Percentiles rank a stretch among this genome's conserved stretches.
Evolutionary conservation across 2,888 invertebrate genomes (phyloP).

Genomic region (Athalia cordata): DNA sequence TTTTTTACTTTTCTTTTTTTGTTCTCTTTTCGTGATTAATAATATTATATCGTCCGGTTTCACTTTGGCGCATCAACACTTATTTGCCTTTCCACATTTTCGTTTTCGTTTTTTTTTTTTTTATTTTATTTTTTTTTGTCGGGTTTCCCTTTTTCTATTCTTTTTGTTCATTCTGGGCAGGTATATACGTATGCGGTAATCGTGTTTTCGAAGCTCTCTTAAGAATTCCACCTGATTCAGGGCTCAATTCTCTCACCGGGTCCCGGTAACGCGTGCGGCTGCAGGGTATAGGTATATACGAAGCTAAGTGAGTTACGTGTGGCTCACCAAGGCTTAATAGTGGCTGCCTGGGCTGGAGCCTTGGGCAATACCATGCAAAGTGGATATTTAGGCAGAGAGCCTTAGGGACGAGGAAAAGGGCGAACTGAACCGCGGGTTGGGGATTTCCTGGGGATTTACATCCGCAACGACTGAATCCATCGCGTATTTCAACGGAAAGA

Average conservation of each 20-base stretch:
- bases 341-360: constrained; percentile 5
- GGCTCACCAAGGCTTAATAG: constrained; percentile 29
- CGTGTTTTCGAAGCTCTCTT: too few relatives aligned
- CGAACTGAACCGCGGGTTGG: neutral
- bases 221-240: constrained; percentile 12
- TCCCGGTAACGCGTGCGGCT: constrained; percentile 6
- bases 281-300: neutral
- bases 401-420: constrained; percentile 9
- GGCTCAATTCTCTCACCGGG: constrained; percentile 17
- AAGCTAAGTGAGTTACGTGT: constrained; percentile 31
- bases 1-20: too few relatives aligned
- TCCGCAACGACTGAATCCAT: constrained; percentile 16
- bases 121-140: too few relatives aligned
- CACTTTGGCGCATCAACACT: too few relatives aligned
- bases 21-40: too few relatives aligned
- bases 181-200: too few relatives aligned
- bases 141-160: too few relatives aligned
- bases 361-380: constrained; percentile 38
- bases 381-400: constrained; percentile 36
- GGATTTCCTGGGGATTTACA: constrained; percentile 22
- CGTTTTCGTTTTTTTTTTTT: too few relatives aligned
- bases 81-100: too few relatives aligned
- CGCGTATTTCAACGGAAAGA: constrained; percentile 31
- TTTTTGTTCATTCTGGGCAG: too few relatives aligned
- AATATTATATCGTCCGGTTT: too few relatives aligned